A percentile compares a stretch with the other conserved stretches of the same genome.
These are phyloP conservation scores for Lasioglossum lativentre DNA, from an alignment of 2,888 invertebrate genomes.

Conservation along the genomic window DNA sequence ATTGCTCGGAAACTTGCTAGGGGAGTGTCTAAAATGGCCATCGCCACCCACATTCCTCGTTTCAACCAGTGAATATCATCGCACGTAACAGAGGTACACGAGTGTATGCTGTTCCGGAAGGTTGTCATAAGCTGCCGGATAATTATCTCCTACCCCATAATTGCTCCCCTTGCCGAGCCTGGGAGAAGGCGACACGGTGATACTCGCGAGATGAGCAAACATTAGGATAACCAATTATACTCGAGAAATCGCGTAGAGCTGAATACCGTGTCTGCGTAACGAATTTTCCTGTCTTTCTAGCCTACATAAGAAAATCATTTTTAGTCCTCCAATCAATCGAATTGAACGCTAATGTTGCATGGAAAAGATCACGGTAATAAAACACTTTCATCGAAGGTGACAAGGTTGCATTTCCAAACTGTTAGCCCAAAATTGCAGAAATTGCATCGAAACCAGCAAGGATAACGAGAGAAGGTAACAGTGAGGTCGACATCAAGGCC, in stretches of 20 bases:
- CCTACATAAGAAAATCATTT: neutral
- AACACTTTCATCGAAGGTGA: neutral
- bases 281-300: no score
- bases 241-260: constrained; percentile 4
- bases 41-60: constrained; percentile 1
- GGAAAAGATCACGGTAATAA: neutral
- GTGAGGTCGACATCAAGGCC: neutral
- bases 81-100: neutral
- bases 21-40: neutral
- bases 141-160: constrained; percentile 27
- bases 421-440: neutral
- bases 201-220: constrained; percentile 26
- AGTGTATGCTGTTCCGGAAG: constrained; percentile 5
- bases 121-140: constrained; percentile 22
- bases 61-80: neutral
- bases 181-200: constrained; percentile 10
- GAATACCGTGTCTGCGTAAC: neutral
- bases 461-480: neutral
- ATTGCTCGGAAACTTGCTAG: constrained; percentile 22
- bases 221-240: constrained; percentile 21
- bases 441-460: neutral
- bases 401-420: neutral
- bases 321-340: neutral
- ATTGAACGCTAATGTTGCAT: neutral
- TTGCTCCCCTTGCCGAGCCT: constrained; percentile 10